Evolutionary conservation across 2,797 vertebrate species (phyloP).

Genomic region (Esox lucius): DNA sequence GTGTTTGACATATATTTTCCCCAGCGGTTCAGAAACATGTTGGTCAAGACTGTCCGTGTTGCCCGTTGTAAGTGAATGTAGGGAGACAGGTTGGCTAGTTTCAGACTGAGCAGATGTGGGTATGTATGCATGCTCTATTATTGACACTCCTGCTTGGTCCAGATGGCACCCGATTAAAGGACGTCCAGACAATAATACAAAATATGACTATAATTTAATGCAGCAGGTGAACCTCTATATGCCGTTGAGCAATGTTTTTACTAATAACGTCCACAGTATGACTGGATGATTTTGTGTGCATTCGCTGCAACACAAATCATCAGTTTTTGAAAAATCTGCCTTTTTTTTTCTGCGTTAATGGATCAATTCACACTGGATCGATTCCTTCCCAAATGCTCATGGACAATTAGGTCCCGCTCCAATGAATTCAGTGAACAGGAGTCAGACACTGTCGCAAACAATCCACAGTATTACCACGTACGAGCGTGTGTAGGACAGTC

Average conservation of each 20-base stretch:
- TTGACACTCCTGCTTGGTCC: conserved; percentile 58
- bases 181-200: conserved; percentile 46
- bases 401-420: conserved; percentile 3
- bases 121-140: conserved; percentile 44
- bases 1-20: neutral
- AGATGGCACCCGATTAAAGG: conserved; percentile 45
- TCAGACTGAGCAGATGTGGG: conserved; percentile 52
- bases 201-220: neutral
- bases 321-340: neutral
- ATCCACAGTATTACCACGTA: neutral
- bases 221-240: neutral
- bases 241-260: too few species aligned
- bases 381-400: neutral
- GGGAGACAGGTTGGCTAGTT: conserved; percentile 58
- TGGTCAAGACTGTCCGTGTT: conserved; percentile 49
- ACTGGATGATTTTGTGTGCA: neutral
- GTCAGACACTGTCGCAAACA: neutral
- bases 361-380: neutral
- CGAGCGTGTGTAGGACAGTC: neutral
- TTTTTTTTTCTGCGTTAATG: neutral
- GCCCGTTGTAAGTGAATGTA: conserved; percentile 35
- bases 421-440: neutral
- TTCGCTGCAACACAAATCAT: neutral
- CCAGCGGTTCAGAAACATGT: conserved; percentile 21
- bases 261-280: neutral